Evolutionary conservation across 2,113 vertebrate genomes (phyloP).

Genomic region (Anser brachyrhynchus): DNA sequence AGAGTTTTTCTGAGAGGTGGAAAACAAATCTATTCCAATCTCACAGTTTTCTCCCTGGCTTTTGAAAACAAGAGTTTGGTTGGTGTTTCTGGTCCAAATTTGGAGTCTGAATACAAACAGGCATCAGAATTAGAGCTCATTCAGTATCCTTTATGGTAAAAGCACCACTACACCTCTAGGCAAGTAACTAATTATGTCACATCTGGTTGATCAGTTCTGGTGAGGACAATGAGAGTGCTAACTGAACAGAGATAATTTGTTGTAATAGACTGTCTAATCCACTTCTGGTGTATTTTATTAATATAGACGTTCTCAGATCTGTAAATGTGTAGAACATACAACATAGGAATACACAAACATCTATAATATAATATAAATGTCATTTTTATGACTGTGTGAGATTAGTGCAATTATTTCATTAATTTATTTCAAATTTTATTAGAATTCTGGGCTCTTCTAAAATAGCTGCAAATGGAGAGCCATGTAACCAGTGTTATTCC

Average conservation of each 20-base stretch:
- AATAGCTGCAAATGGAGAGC: not conserved
- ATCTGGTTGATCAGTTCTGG: conserved; percentile 41
- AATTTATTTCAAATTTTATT: not conserved
- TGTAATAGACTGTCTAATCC: conserved; percentile 18
- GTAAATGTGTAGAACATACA: not conserved
- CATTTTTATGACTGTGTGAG: not conserved
- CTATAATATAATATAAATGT: not conserved
- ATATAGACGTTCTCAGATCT: not conserved
- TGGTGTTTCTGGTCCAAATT: not conserved
- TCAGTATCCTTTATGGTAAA: not conserved
- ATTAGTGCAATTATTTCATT: not conserved
- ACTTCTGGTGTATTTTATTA: conserved; percentile 24
- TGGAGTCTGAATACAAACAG: not conserved
- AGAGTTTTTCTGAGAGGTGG: not conserved
- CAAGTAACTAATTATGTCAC: not conserved
- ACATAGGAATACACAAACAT: not conserved
- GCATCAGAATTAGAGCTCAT: not conserved
- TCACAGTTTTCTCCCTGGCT: not conserved
- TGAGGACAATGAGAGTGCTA: conserved; percentile 34
- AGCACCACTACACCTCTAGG: not conserved
- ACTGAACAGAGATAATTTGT: conserved; percentile 48
- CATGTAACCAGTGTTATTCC: not conserved
- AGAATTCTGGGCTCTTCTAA: not conserved
- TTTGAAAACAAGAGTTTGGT: not conserved
- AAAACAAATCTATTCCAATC: not conserved